Evolutionary conservation across 2,797 vertebrate species (phyloP).

Genomic region (Mus caroli): DNA sequence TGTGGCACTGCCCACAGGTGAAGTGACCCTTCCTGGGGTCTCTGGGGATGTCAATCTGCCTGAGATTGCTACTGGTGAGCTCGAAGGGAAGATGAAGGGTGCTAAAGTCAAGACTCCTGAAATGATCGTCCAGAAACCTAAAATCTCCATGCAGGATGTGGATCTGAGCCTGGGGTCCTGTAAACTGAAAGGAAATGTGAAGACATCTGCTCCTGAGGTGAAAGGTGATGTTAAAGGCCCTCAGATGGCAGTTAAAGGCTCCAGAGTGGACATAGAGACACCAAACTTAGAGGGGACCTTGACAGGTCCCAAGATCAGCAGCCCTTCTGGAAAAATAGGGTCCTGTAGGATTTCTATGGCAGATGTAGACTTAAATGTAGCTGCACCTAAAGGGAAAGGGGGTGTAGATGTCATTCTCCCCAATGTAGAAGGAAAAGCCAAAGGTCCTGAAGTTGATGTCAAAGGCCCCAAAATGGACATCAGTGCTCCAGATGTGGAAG

Average conservation of each 20-base stretch:
- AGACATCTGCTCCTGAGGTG: constrained; percentile 34
- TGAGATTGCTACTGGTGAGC: constrained; percentile 77
- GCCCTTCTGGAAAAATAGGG: constrained; percentile 73
- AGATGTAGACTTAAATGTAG: constrained; percentile 86
- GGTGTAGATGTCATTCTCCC: constrained; percentile 81
- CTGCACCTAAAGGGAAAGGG: constrained; percentile 84
- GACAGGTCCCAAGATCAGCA: constrained; percentile 78
- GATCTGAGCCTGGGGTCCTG: constrained; percentile 85
- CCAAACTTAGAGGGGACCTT: constrained; percentile 77
- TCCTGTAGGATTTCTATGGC: constrained; percentile 86
- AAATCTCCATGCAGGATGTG: constrained; percentile 88
- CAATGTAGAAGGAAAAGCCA: constrained; percentile 84
- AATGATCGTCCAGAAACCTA: constrained; percentile 83
- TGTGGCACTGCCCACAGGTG: constrained; percentile 45
- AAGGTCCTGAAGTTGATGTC: constrained; percentile 82
- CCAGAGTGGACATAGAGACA: constrained; percentile 78
- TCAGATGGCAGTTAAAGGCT: constrained; percentile 76
- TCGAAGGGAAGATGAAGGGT: constrained; percentile 85
- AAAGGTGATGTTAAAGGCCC: constrained; percentile 83
- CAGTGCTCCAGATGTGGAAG: neutral
- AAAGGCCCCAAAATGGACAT: constrained; percentile 71
- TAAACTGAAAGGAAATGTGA: constrained; percentile 75
- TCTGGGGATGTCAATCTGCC: constrained; percentile 54
- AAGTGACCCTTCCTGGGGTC: constrained; percentile 68
- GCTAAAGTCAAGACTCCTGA: constrained; percentile 82